Base-by-base conservation (phyloP, 2,113 vertebrate species). In the Hucho hucho region DNA sequence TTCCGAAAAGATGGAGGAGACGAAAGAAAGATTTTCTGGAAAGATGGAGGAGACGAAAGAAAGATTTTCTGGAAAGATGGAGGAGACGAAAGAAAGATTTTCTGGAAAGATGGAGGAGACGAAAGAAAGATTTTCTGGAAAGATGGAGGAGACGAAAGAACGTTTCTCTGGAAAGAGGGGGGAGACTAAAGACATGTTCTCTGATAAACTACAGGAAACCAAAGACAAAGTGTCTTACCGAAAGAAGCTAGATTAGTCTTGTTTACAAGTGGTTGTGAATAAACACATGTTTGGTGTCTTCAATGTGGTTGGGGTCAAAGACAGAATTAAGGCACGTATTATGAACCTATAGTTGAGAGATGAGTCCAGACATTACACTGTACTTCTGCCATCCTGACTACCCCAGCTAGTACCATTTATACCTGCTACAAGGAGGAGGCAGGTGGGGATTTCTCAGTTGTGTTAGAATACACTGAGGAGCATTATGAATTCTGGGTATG, bases 211-310 rank as follows among this genome's bases (percentile, higher is more conserved):
- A 83, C 95, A 96, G 65, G 96, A 97, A 91, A 98, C 97, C 87
- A 98, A 98, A 95, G 97, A 94, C 82, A 95, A 97, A 91, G 95
- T 99, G 81, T 94, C 96, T 18, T 96, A 98, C 81, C 93, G 95
- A 82, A 98, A 98, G 89, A 96, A 97, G 84, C 89, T 92, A 3
- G 94, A 98, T 63, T 96, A 95, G 76, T 18, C 14, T 37, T 1
- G 16, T 56, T 71, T 25, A 28, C 47, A n/a, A 73, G 64, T 11
- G 1, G 53, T 25, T n/a, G 53, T 53, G 22, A 43, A 16, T 74
- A 56, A 56, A 75, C 67, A 3, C 69, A 78, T 32, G n/a, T 24
- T 65, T 14, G 18, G 22, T 26, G 64, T 28, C 64, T 65, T 26
- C 6, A 43, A 47, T 24, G n/a, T 32, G 56, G 16, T 63, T 25